Base-by-base conservation (phyloP, 2,888 invertebrate species). In the Panorpa germanica region DNA sequence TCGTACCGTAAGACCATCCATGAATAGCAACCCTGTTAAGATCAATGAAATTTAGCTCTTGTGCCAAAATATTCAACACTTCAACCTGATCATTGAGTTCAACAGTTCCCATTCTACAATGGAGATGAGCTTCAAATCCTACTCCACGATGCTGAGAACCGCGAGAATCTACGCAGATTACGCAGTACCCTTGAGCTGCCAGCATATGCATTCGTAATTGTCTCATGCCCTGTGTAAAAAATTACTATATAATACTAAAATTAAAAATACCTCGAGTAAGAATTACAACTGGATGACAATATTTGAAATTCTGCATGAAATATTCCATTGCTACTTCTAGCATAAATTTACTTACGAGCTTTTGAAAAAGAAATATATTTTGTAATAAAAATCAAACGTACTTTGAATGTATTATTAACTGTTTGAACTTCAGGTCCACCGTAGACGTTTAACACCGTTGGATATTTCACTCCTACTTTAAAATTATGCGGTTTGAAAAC, bases 401-500 rank as follows among this genome's bases (percentile, higher is more conserved):
- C 85, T 67, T 86, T 85, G 47, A 86, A 93, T 5, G 82, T 80
- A 56, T 98, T 96, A 31, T 85, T 83, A 35, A 98, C 96, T 21
- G 93, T 69, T 58, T 99, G 96, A 27, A 96, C 91, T 52, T 95
- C 93, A 0, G 98, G 98, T 0, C 98, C 98, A 3, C 93, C 98
- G 50, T 98, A 99, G 31, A 99, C 86, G 54, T 91, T 90, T 28
- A 96, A 65, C 35, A 98, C 77, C 10, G 91, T 90, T 2, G 98
- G 95, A 58, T 90, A 88, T 35, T 53, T 52, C n/a, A 53, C 47
- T 12, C 54, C 55, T 32, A 52, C 34, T 40, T 65, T 61, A 43
- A 66, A 72, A 48, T 70, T 66, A 45, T 73, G 71, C 3, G 83
- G 85, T 45, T 82, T 78, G 58, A 90, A 91, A 38, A 91, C 73